These are phyloP conservation scores for Pomatorhinus ruficollis DNA, from an alignment of 2,113 vertebrate genomes.

Conservation along the genomic window DNA sequence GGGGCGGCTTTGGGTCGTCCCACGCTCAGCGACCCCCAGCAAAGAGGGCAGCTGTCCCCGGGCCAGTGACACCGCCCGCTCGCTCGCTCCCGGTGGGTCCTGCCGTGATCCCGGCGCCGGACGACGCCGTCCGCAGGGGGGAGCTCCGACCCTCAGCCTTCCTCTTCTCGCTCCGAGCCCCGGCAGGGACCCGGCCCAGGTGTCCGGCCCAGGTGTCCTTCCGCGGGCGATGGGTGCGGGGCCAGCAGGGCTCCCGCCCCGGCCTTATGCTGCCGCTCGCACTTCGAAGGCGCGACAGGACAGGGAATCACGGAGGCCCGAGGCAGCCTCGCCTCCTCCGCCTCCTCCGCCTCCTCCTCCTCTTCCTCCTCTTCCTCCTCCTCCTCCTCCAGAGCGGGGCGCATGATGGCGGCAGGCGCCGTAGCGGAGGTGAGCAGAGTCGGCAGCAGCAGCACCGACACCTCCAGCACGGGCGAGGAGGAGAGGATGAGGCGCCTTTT, in stretches of 20 bases:
- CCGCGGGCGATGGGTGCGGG: neutral
- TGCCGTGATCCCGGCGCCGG: neutral
- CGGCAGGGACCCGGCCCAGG: accelerated
- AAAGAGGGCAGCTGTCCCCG: neutral
- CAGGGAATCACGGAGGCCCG: neutral
- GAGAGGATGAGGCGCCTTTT: constrained; percentile 81
- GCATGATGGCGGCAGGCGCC: constrained; percentile 77
- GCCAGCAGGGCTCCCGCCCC: accelerated
- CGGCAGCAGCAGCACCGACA: constrained; percentile 75
- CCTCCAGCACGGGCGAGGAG: constrained; percentile 82
- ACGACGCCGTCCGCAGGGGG: accelerated
- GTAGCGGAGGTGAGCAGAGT: constrained; percentile 51
- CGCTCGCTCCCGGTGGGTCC: accelerated
- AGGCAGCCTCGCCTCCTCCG: neutral
- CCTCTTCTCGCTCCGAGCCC: neutral
- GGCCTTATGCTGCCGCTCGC: neutral
- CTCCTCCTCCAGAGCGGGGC: neutral
- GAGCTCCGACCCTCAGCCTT: accelerated
- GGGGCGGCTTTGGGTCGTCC: neutral
- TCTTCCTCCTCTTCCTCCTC: neutral
- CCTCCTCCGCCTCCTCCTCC: neutral
- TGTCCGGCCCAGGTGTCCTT: neutral
- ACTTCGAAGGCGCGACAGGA: neutral
- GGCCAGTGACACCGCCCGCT: accelerated
- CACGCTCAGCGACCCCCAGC: too few species aligned